These are phyloP conservation scores for Macaca mulatta DNA, from an alignment of 2,113 vertebrate genomes.

Conservation along the genomic window DNA sequence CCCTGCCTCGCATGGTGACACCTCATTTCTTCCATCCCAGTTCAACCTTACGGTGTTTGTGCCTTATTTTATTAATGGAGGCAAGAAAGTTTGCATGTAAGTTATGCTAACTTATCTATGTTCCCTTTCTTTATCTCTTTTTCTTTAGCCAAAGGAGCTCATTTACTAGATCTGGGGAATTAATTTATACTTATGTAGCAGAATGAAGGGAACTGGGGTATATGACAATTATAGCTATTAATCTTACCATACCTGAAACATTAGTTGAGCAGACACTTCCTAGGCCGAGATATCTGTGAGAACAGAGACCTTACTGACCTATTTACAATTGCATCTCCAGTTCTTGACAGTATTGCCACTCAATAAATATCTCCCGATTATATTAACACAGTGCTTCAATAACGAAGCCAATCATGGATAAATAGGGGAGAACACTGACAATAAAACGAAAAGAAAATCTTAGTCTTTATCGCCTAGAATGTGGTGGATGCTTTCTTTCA, in stretches of 20 bases:
- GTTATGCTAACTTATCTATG: background rate
- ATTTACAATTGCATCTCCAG: background rate
- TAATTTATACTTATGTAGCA: background rate
- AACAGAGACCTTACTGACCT: background rate
- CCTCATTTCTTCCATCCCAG: background rate
- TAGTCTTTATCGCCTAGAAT: background rate
- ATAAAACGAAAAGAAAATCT: background rate
- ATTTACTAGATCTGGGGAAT: background rate
- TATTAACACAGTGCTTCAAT: background rate
- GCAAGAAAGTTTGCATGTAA: background rate
- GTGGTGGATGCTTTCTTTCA: background rate
- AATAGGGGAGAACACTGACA: background rate
- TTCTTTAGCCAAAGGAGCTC: background rate
- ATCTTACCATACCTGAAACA: background rate
- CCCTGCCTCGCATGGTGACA: fast-evolving
- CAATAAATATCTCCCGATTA: background rate
- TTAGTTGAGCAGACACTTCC: background rate
- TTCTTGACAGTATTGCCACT: background rate
- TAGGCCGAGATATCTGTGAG: background rate
- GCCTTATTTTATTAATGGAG: background rate
- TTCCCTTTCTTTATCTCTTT: background rate
- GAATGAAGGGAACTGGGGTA: background rate
- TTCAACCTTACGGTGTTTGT: background rate
- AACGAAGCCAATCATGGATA: background rate
- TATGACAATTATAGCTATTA: background rate